Conservation (phyloP, 2,797 vertebrate species). For the Atherinosoma microstoma region DNA sequence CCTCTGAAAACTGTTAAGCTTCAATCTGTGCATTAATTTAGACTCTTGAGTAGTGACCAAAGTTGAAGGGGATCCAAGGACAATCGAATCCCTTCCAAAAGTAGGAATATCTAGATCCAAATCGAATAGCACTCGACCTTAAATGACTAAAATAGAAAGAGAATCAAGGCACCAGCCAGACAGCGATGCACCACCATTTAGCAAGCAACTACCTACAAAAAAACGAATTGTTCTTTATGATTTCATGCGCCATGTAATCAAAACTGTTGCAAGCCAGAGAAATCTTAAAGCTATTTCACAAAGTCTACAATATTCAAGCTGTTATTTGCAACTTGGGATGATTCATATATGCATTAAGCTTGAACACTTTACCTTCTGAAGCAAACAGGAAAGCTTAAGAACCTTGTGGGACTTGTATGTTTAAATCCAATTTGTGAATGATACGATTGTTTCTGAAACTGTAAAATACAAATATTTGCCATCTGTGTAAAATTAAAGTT, state of each 20-base stretch:
- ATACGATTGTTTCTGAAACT: neutral
- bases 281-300: neutral
- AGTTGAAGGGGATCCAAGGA: constrained; percentile 25
- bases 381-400: no score
- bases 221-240: neutral
- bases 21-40: neutral
- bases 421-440: neutral
- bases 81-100: constrained; percentile 17
- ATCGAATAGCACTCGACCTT: neutral
- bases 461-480: neutral
- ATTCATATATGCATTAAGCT: neutral
- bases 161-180: neutral
- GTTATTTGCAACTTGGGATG: neutral
- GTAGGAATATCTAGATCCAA: neutral
- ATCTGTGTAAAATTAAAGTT: neutral
- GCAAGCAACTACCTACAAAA: neutral
- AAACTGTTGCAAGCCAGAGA: neutral
- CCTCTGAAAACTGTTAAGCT: neutral
- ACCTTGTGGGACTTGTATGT: neutral
- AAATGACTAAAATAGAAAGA: neutral
- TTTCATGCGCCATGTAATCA: neutral
- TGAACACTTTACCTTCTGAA: no score
- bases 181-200: constrained; percentile 1
- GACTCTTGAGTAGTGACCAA: constrained; percentile 5
- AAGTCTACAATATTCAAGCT: neutral